Percentiles rank a stretch among this genome's conserved stretches.
These are phyloP conservation scores for Noctua janthina DNA, from an alignment of 2,888 invertebrate genomes.

Conservation along the genomic window DNA sequence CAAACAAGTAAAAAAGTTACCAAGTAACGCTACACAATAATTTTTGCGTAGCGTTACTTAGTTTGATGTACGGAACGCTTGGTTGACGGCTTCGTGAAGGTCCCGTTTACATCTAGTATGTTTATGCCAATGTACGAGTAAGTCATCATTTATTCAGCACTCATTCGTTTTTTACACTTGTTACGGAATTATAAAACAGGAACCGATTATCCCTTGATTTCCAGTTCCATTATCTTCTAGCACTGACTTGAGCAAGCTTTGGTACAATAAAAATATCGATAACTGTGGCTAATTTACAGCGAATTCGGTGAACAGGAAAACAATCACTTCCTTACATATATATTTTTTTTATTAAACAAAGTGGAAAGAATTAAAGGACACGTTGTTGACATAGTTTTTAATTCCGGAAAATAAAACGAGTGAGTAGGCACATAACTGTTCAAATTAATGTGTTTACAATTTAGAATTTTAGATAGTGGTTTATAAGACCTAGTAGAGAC, in stretches of 20 bases:
- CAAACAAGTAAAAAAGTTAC: too few species aligned
- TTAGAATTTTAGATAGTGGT: constrained; percentile 11
- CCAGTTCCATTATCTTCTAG: not conserved
- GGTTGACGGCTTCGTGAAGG: too few species aligned
- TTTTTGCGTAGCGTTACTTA: too few species aligned
- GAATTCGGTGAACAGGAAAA: constrained; percentile 19
- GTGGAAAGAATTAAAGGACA: not conserved
- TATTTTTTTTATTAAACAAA: not conserved
- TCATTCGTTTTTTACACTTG: not conserved
- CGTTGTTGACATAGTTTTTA: not conserved
- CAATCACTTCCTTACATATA: constrained; percentile 8
- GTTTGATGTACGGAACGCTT: too few species aligned
- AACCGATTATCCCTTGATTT: not conserved
- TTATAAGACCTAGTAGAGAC: constrained; percentile 18
- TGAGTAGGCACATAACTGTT: not conserved
- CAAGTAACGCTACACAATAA: too few species aligned
- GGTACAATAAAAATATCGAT: not conserved
- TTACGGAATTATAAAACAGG: not conserved
- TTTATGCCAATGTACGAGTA: too few species aligned
- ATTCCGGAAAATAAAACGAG: not conserved
- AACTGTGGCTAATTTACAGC: not conserved
- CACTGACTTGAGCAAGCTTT: not conserved
- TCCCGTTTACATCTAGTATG: too few species aligned
- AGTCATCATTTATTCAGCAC: too few species aligned
- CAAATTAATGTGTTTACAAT: constrained; percentile 12